These are phyloP conservation scores for Florisuga fusca DNA, from an alignment of 2,797 vertebrate genomes.

Conservation along the genomic window DNA sequence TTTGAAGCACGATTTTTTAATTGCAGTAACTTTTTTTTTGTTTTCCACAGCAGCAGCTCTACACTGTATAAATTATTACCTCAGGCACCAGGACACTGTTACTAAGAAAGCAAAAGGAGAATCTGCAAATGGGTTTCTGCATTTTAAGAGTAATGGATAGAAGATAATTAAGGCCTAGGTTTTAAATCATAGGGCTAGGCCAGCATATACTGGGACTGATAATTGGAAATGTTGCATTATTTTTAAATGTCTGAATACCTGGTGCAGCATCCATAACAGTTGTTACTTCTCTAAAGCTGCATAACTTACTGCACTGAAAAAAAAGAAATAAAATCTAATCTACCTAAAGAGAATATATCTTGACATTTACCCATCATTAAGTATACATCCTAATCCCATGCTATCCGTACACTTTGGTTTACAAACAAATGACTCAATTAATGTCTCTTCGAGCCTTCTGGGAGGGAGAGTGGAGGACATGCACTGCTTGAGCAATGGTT, in stretches of 20 bases:
- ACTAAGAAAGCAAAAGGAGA: background rate
- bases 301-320: background rate
- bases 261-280: background rate
- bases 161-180: conserved; percentile 17
- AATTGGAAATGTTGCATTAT: background rate
- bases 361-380: background rate
- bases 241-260: background rate
- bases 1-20: background rate
- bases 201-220: background rate
- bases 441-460: background rate
- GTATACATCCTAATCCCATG: background rate
- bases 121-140: background rate
- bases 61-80: background rate
- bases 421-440: background rate
- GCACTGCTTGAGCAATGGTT: background rate
- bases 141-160: background rate
- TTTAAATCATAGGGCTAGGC: conserved; percentile 16
- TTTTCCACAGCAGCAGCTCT: background rate
- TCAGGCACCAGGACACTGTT: background rate
- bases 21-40: background rate
- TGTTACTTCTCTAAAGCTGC: background rate
- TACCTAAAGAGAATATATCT: background rate
- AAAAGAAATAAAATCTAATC: background rate
- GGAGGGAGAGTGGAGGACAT: background rate
- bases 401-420: background rate